These are phyloP conservation scores for Drosophila nebulosa DNA, from an alignment of 1,140 invertebrate species.

Conservation along the genomic window DNA sequence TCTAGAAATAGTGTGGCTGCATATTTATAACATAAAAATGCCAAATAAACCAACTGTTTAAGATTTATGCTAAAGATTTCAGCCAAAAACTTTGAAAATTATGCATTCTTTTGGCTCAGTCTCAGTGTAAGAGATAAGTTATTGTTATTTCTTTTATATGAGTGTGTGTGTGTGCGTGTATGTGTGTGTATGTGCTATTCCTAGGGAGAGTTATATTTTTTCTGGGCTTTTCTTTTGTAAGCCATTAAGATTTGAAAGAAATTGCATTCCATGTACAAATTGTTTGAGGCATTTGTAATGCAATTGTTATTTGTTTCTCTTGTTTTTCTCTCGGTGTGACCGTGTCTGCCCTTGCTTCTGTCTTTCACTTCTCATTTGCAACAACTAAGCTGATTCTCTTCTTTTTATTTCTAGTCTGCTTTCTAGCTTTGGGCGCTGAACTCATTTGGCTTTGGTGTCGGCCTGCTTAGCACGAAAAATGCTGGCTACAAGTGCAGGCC, in stretches of 20 bases:
- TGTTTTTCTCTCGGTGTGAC: not conserved
- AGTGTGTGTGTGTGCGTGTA: no score
- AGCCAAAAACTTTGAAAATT: no score
- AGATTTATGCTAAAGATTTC: no score
- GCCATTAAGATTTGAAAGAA: not conserved
- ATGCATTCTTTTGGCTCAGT: no score
- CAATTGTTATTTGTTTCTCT: not conserved
- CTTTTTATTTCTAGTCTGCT: slow-evolving; percentile 13
- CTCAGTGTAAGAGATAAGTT: no score
- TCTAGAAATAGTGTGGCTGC: no score
- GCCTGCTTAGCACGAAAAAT: slow-evolving; percentile 59
- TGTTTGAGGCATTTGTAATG: not conserved
- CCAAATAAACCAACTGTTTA: no score
- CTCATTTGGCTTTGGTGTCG: slow-evolving; percentile 67
- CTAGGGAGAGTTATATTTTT: not conserved
- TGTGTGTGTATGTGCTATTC: no score
- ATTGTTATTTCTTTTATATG: no score
- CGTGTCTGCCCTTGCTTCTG: not conserved
- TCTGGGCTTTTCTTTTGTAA: not conserved
- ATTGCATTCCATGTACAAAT: not conserved
- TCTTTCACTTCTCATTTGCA: not conserved
- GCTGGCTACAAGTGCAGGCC: slow-evolving; percentile 50
- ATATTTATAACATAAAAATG: no score
- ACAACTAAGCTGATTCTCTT: not conserved
- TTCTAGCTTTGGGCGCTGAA: slow-evolving; percentile 49